Percentiles rank a stretch among this genome's conserved stretches.
phyloP scores from a whole-genome alignment of 2,113 vertebrate species.

The Tachysurus vachellii region DNA sequence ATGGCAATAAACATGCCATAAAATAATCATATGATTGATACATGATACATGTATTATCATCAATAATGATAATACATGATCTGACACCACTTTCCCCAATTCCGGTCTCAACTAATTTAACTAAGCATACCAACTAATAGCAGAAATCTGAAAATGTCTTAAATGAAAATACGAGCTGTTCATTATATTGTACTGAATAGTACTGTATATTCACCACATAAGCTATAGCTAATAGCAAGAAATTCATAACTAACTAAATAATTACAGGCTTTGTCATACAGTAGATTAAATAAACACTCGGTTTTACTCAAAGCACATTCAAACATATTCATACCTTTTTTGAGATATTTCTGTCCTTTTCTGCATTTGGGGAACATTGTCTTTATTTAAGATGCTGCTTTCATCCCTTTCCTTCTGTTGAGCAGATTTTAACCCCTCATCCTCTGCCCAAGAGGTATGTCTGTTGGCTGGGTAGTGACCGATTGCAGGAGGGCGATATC shows the following conservation, averaged over 20 bases:
- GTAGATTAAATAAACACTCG: background rate
- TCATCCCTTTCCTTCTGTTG: constrained; percentile 53
- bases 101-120: no score
- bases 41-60: no score
- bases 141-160: no score
- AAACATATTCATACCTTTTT: constrained; percentile 57
- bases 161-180: background rate
- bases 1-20: no score
- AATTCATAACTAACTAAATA: background rate
- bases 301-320: background rate
- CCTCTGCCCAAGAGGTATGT: constrained; percentile 59
- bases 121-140: no score
- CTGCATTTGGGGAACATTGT: constrained; percentile 49
- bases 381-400: constrained; percentile 55
- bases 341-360: constrained; percentile 58
- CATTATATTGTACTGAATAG: background rate
- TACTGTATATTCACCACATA: background rate
- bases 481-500: constrained; percentile 68
- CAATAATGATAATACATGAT: no score
- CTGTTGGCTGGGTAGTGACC: constrained; percentile 69
- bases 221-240: background rate
- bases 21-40: no score
- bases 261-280: background rate
- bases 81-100: no score
- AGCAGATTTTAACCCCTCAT: constrained; percentile 65